A percentile compares a stretch with the other conserved stretches of the same genome.
Evolutionary conservation across 1,140 invertebrate species (phyloP).

Genomic region (Plutomurus gul): DNA sequence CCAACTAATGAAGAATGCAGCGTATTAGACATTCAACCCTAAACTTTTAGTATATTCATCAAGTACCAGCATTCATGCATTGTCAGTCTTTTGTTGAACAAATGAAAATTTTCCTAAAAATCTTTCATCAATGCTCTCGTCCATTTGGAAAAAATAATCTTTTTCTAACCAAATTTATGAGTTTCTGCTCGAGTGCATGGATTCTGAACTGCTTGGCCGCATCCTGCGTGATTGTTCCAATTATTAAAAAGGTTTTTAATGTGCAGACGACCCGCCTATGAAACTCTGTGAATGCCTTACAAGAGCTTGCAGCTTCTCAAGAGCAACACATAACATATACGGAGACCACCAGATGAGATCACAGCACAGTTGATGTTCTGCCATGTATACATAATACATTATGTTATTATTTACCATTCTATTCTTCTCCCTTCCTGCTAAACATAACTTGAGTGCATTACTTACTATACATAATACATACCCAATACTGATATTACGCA

Average conservation of each 20-base stretch:
- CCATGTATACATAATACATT: conserved; percentile 21
- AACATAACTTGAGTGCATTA: conserved; percentile 9
- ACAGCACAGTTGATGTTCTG: conserved; percentile 10
- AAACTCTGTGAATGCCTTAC: conserved; percentile 2
- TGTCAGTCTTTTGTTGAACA: too few relatives aligned
- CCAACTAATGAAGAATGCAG: too few relatives aligned
- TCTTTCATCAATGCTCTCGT: too few relatives aligned
- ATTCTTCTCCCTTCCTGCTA: neutral
- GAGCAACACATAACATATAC: neutral
- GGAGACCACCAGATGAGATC: conserved; percentile 41
- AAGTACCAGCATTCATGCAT: too few relatives aligned
- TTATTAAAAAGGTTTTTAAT: conserved; percentile 32
- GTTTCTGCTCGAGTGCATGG: neutral
- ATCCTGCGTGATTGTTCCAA: conserved; percentile 32
- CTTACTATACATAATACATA: conserved; percentile 15
- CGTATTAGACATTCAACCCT: too few relatives aligned
- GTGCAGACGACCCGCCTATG: conserved; percentile 16
- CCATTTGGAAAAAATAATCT: too few relatives aligned
- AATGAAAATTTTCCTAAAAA: too few relatives aligned
- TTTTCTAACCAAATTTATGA: too few relatives aligned
- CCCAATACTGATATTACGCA: too few relatives aligned
- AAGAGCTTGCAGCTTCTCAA: conserved; percentile 3
- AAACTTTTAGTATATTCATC: too few relatives aligned
- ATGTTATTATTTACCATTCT: conserved; percentile 5
- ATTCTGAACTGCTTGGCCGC: neutral